Evolutionary conservation across 2,888 invertebrate genomes (phyloP).

Genomic region (Apamea sordens): DNA sequence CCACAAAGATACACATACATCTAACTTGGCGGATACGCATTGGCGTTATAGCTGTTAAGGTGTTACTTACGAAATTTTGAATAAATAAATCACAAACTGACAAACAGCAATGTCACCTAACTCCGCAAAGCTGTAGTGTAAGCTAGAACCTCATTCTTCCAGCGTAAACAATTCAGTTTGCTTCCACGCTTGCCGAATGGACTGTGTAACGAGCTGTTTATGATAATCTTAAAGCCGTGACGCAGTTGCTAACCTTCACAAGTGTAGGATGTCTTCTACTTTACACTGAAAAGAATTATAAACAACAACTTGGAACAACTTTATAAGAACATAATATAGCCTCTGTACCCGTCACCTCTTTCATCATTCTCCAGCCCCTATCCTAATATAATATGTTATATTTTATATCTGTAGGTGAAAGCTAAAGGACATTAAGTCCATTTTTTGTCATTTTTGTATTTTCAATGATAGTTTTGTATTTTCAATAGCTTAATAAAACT

Average conservation of each 20-base stretch:
- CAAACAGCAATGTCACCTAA: neutral
- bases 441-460: too few species aligned
- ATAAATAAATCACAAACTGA: neutral
- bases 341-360: neutral
- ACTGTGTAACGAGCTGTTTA: slow-evolving; percentile 58
- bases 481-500: too few species aligned
- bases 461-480: too few species aligned
- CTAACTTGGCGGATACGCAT: too few species aligned
- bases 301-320: neutral
- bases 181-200: slow-evolving; percentile 52
- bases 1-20: too few species aligned
- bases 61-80: too few species aligned
- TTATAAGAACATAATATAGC: too few species aligned
- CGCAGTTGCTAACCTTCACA: slow-evolving; percentile 56
- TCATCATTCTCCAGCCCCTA: neutral
- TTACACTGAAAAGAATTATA: neutral
- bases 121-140: slow-evolving; percentile 13
- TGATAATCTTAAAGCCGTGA: slow-evolving; percentile 57
- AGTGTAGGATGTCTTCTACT: slow-evolving; percentile 1
- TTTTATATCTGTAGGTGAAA: too few species aligned
- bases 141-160: slow-evolving; percentile 22
- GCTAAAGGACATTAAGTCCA: too few species aligned
- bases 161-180: slow-evolving; percentile 47
- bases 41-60: too few species aligned
- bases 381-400: too few species aligned